Evolutionary conservation across 1,140 invertebrate genomes (phyloP).

Genomic region (Teleopsis dalmanni): DNA sequence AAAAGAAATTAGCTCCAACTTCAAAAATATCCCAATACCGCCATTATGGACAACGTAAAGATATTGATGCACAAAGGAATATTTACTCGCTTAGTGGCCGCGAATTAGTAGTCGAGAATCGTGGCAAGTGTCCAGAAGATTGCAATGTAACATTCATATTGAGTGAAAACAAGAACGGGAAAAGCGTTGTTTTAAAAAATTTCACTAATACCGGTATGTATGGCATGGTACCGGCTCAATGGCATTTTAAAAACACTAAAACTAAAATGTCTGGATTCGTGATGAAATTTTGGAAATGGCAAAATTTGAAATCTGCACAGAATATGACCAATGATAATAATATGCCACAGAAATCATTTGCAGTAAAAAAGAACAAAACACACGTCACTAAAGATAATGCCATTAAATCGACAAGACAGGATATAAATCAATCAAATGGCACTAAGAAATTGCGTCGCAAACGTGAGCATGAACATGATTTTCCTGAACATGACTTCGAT

Average conservation of each 20-base stretch:
- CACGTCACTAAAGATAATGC: slow-evolving; percentile 24
- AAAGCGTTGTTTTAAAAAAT: slow-evolving; percentile 49
- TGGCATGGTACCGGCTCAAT: slow-evolving; percentile 58
- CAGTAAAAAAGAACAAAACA: slow-evolving; percentile 3
- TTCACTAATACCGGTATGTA: slow-evolving; percentile 55
- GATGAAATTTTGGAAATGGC: slow-evolving; percentile 74
- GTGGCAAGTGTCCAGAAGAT: slow-evolving; percentile 55
- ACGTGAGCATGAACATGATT: slow-evolving; percentile 14
- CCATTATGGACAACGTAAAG: slow-evolving; percentile 48
- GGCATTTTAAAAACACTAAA: slow-evolving; percentile 51
- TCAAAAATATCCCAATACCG: slow-evolving; percentile 38
- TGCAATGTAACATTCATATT: slow-evolving; percentile 57
- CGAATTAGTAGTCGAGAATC: slow-evolving; percentile 56
- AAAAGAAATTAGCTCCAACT: slow-evolving; percentile 19
- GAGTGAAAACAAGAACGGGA: slow-evolving; percentile 50
- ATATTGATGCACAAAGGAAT: slow-evolving; percentile 49
- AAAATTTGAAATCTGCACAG: slow-evolving; percentile 17
- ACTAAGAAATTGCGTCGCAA: slow-evolving; percentile 14
- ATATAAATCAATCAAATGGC: slow-evolving; percentile 3
- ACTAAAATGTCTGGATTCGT: slow-evolving; percentile 61
- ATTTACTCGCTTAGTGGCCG: slow-evolving; percentile 49
- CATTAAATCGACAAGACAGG: slow-evolving; percentile 11
- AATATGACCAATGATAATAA: background rate
- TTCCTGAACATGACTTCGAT: slow-evolving; percentile 23
- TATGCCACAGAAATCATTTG: background rate